Evolutionary conservation across 2,888 invertebrate species (phyloP).

Genomic region (Conops quadrifasciatus): DNA sequence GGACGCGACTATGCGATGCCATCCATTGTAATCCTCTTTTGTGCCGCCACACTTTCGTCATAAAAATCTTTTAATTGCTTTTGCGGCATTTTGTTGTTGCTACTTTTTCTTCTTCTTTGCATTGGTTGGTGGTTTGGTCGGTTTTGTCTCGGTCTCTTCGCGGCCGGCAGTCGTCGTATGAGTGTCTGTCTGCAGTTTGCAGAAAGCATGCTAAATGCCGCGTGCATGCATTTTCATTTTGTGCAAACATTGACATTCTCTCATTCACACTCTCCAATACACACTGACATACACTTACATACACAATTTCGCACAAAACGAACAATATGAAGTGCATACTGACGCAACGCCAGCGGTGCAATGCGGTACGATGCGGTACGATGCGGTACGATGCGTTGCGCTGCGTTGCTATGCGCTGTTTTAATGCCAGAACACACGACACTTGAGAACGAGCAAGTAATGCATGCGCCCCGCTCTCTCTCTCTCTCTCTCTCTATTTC

Average conservation of each 20-base stretch:
- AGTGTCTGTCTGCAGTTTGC: conserved; percentile 3
- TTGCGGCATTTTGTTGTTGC: conserved; percentile 18
- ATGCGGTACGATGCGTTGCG: no score
- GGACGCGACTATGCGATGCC: background rate
- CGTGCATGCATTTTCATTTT: conserved; percentile 7
- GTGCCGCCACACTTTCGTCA: conserved; percentile 20
- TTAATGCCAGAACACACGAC: no score
- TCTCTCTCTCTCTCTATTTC: no score
- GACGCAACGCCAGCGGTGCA: no score
- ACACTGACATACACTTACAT: background rate
- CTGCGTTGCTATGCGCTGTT: no score
- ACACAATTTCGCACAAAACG: background rate
- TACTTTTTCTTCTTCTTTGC: background rate
- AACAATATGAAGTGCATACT: background rate
- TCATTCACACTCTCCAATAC: background rate
- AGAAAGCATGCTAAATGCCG: background rate
- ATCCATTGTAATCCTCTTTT: conserved; percentile 20
- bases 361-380: no score
- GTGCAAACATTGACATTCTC: conserved; percentile 27
- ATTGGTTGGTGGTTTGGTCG: background rate
- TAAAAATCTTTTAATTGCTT: conserved; percentile 37
- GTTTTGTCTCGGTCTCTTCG: background rate
- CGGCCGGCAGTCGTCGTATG: background rate
- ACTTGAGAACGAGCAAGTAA: no score
- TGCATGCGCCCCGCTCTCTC: no score